A percentile compares a stretch with the other conserved stretches of the same genome.
phyloP scores from a whole-genome alignment of 1,140 invertebrate genomes.

The Drosophila malerkotliana region DNA sequence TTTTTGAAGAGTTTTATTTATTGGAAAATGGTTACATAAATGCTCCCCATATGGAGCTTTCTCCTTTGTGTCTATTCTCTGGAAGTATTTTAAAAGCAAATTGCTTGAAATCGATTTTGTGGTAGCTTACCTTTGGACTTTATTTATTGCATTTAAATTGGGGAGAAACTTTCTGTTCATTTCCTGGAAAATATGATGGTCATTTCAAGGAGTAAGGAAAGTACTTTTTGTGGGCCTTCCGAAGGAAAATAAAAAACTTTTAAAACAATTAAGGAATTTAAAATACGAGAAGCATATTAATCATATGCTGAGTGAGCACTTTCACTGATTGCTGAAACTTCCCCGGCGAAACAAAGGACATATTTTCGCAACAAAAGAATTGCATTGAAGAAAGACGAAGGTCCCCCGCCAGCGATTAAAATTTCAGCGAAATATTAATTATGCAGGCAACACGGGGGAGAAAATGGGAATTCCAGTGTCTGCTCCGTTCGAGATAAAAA shows the following conservation, averaged over 20 bases:
- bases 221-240: neutral
- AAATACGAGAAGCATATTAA: neutral
- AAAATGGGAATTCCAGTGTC: slow-evolving; percentile 22
- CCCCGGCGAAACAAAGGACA: slow-evolving; percentile 53
- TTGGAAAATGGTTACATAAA: slow-evolving; percentile 63
- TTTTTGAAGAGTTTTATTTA: slow-evolving; percentile 43
- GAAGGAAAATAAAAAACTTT: neutral
- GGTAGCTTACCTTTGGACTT: neutral
- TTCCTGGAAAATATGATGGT: neutral
- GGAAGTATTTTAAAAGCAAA: slow-evolving; percentile 15
- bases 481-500: slow-evolving; percentile 37
- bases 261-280: slow-evolving; percentile 24
- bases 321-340: slow-evolving; percentile 54
- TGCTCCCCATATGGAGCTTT: slow-evolving; percentile 3
- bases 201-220: neutral
- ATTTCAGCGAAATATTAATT: slow-evolving; percentile 61
- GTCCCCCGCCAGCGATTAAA: slow-evolving; percentile 13
- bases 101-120: slow-evolving; percentile 4
- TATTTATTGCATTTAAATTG: slow-evolving; percentile 4
- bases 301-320: slow-evolving; percentile 12
- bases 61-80: neutral
- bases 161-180: neutral
- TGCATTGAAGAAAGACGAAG: slow-evolving; percentile 9
- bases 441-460: slow-evolving; percentile 44
- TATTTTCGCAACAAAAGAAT: slow-evolving; percentile 58